Base-by-base conservation (phyloP, 2,888 invertebrate genomes). In the Pristionchus entomophagus region DNA sequence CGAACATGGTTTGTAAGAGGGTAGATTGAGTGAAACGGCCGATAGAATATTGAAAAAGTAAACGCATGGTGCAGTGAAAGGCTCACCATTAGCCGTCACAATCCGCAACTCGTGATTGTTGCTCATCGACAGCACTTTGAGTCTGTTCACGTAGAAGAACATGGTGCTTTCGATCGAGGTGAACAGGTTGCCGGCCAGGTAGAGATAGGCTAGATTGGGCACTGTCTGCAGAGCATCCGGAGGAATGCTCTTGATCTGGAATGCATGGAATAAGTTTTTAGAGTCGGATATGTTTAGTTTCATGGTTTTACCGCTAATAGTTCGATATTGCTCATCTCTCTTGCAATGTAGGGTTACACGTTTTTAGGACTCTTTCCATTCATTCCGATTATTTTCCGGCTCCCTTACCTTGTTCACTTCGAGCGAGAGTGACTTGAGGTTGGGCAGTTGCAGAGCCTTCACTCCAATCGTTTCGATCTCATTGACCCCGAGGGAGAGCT, bases 71-170 rank as follows among this genome's bases (percentile, higher is more conserved):
- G 22, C 2, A 22, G 17, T 41, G 22, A 19, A n/a, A 77, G 0
- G 4, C 85, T 69, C 80, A 86, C 89, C 86, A 86, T 88, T 87
- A 19, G 88, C 51, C 29, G 83, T 51, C 19, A 90, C 86, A 6
- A 86, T 86, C 22, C 88, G 86, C 35, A 91, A 86, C 41, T 89
- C 88, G 51, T 89, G 89, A 82, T 92, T 93, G 87, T 91, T 89
- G 73, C 90, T 90, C 89, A 93, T 89, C n/a, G 91, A 91, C 49
- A 93, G 87, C 32, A 93, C 91, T 88, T 92, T 92, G 22, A 93
- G 87, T 32, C 89, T 85, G 80, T 87, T 87, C 32, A 91, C 86
- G 69, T 90, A 88, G 84, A 85, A 87, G 85, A 93, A 92, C 85
- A 90, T 90, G 2, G 89, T 86, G 35, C 91, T 87, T 69, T 92